Evolutionary conservation across 2,797 vertebrate genomes (phyloP).

Genomic region (Typhlichthys eigenmanni): DNA sequence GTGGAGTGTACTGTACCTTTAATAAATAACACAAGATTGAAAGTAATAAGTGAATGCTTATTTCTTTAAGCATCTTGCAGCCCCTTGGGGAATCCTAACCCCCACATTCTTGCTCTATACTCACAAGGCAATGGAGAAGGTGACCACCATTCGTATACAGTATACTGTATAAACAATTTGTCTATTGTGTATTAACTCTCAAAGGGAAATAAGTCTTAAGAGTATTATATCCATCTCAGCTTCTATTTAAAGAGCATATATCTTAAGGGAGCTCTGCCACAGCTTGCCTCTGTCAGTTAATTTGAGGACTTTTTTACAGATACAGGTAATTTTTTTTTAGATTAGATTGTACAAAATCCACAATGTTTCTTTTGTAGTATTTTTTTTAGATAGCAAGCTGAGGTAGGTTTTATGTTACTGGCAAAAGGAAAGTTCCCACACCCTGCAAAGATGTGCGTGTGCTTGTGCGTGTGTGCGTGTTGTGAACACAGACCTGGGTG

Average conservation of each 20-base stretch:
- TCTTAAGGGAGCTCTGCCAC: slow-evolving; percentile 27
- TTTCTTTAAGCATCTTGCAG: too few species aligned
- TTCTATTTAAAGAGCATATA: slow-evolving; percentile 16
- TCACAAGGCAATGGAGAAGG: too few species aligned
- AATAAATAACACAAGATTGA: too few species aligned
- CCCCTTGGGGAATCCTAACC: too few species aligned
- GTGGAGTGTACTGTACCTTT: too few species aligned
- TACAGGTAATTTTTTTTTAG: slow-evolving; percentile 23
- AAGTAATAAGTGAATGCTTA: too few species aligned
- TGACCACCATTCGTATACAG: too few species aligned
- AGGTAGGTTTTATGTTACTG: slow-evolving; percentile 6
- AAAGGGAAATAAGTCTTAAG: slow-evolving; percentile 34
- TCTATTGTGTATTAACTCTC: slow-evolving; percentile 49
- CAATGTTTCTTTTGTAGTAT: background rate
- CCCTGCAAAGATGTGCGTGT: slow-evolving; percentile 1
- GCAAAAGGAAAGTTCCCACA: background rate
- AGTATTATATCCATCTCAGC: slow-evolving; percentile 33
- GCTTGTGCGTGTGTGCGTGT: background rate
- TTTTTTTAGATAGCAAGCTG: slow-evolving; percentile 5
- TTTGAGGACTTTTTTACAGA: slow-evolving; percentile 11
- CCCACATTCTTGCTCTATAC: too few species aligned
- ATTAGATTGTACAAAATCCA: slow-evolving; percentile 31
- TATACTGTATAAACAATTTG: background rate
- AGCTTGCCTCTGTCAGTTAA: slow-evolving; percentile 11
- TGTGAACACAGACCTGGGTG: background rate